Evolutionary conservation across 2,888 invertebrate species (phyloP).

Genomic region (Esperia sulphurella): DNA sequence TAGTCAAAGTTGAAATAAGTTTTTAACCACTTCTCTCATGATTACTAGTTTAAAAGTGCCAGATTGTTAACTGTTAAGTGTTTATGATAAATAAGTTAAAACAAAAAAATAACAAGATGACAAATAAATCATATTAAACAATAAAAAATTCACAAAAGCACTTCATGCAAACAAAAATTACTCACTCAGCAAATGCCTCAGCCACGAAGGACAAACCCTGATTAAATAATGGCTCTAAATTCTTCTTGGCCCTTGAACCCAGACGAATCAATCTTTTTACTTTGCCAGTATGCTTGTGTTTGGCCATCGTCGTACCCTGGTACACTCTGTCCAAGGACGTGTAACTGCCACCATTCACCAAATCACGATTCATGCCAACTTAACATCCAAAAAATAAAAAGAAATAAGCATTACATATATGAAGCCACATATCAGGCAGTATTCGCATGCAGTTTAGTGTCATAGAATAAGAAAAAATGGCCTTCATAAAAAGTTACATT

Average conservation of each 20-base stretch:
- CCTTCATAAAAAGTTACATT: not conserved
- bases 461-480: conserved; percentile 9
- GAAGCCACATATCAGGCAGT: conserved; percentile 15
- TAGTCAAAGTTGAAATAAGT: not conserved
- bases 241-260: conserved; percentile 57
- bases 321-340: conserved; percentile 82
- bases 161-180: conserved; percentile 18
- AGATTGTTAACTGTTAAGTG: conserved; percentile 19
- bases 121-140: conserved; percentile 9
- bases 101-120: conserved; percentile 24
- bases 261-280: conserved; percentile 80
- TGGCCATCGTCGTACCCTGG: conserved; percentile 80
- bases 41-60: not conserved
- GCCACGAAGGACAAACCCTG: conserved; percentile 22
- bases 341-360: conserved; percentile 81
- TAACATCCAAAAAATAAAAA: conserved; percentile 46
- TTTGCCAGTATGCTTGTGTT: conserved; percentile 60
- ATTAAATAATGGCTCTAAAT: conserved; percentile 36
- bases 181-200: conserved; percentile 35
- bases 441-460: conserved; percentile 9
- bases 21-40: not conserved
- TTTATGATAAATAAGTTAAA: conserved; percentile 20
- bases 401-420: conserved; percentile 23
- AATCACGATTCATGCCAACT: conserved; percentile 81
- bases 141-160: conserved; percentile 15